These are phyloP conservation scores for Synaphobranchus kaupii DNA, from an alignment of 2,797 vertebrate genomes.

Conservation along the genomic window DNA sequence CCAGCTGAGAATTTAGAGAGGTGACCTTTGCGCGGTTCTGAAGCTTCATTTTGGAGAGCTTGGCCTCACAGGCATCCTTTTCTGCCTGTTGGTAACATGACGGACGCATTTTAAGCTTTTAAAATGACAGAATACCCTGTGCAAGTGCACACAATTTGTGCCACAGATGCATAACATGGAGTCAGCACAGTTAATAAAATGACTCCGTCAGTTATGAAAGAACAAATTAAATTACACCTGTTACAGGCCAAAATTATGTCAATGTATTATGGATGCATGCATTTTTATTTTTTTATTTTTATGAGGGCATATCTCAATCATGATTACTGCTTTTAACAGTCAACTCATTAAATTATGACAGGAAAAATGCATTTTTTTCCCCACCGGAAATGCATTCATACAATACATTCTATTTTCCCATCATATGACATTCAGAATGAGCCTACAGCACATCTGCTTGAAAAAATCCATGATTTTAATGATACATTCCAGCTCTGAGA, in stretches of 20 bases:
- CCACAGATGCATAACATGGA: background rate
- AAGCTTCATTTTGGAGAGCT: conserved; percentile 83
- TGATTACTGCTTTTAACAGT: background rate
- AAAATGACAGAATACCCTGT: background rate
- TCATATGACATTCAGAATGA: background rate
- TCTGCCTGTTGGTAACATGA: conserved; percentile 69
- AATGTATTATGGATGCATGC: background rate
- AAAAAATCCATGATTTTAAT: background rate
- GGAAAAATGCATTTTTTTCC: too few species aligned
- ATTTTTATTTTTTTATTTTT: background rate
- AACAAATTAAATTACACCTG: background rate
- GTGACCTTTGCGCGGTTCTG: conserved; percentile 90
- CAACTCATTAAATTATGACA: too few species aligned
- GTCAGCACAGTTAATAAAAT: background rate
- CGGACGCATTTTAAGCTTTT: conserved; percentile 13
- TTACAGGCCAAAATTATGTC: too few species aligned
- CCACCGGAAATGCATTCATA: background rate
- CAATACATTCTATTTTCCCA: background rate
- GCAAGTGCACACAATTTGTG: background rate
- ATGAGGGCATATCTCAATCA: background rate
- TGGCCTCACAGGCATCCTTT: conserved; percentile 80
- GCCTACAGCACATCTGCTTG: background rate
- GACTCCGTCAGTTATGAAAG: background rate
- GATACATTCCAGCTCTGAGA: background rate
- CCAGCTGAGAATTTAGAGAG: conserved; percentile 79